Evolutionary conservation across 2,888 invertebrate species (phyloP), one percentile per base, ranked within the genome.

Genomic region (Caenorhabditis drosophilae): DNA sequence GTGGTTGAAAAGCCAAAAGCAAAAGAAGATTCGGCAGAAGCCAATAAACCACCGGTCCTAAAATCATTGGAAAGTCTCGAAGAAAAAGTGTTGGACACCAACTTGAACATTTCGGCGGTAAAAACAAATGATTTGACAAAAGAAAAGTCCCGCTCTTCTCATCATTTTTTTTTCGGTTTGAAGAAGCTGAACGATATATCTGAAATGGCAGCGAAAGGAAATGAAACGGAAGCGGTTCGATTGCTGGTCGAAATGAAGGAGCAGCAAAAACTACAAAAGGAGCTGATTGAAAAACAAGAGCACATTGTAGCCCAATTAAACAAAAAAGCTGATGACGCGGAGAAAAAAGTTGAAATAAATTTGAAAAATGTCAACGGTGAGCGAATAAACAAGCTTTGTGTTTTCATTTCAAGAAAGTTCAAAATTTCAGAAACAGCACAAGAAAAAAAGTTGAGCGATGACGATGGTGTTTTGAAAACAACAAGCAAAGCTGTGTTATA

Each of bases 31-130:
- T 55, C 64, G 6, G 56, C 45, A 36, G 67, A 67, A 4, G 54
- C 47, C 0, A 59, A 47, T 0, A 59, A 73, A 22, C 46, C 68
- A 40, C 67, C 70, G 31, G 69, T 69, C 1, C 44, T 77, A 36
- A 69, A 75, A 26, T 61, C 64, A 20, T 45, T 76, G 58, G 76
- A 75, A 42, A 66, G 69, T 50, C 31, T 73, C 4, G 76, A 77
- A 47, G 75, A 75, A 50, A 52, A 66, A 36, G 73, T 77, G 7
- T 54, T 77, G 12, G 76, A 75, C 35, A 62, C 76, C 1, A 77
- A 77, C 61, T 36, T 75, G 47, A 77, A 77, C 49, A 75, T 77
- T 26, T 77, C 75, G 0, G 68, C 66, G 69, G 71, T 69, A 45
- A n/a, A n/a, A n/a, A n/a, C n/a, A n/a, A n/a, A n/a, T n/a, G n/a